Base-by-base conservation (phyloP, 2,888 invertebrate genomes). In the Orchesellides sinensis region DNA sequence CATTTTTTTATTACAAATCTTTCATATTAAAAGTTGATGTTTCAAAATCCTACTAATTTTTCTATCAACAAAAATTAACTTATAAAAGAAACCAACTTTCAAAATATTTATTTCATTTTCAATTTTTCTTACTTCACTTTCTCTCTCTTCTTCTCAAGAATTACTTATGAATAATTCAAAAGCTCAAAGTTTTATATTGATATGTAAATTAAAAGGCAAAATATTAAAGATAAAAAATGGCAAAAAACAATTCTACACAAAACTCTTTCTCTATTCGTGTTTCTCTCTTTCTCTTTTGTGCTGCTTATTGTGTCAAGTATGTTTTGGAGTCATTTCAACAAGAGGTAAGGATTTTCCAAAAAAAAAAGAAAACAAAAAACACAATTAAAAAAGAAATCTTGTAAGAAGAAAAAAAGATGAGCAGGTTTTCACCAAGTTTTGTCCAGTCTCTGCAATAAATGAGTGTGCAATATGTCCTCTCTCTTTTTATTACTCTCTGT, bases 241-340 rank as follows among this genome's bases (percentile, higher is more conserved):
- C 1, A 47, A 12, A 27, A 27, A 73, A 73, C 2, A 40, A 40
- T 6, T 61, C 19, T 52, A 19, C 10, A 61, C 35, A 32, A 17
- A 72, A 70, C 23, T 35, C n/a, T 47, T 59, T 17, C 65, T 63
- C 52, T 54, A 25, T 59, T 72, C 27, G 86, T 87, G 87, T 88
- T 83, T 87, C 88, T 88, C 85, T 88, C 84, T 85, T 87, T n/a
- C n/a, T n/a, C n/a, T 78, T 92, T 93, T 93, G 92, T 93, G 94
- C 94, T 94, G 94, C 94, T 91, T 90, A 47, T 77, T 84, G 82
- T 81, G 89, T 89, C 84, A 87, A 97, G 97, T 96, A 95, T 96
- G 93, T 97, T 97, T 95, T 97, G 97, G 97, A 97, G 96, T 94
- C 96, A 97, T 95, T 97, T 97, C 96, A 97, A 97, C 92, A 95